phyloP scores from a whole-genome alignment of 2,888 invertebrate species.

The Brachyptera risi region DNA sequence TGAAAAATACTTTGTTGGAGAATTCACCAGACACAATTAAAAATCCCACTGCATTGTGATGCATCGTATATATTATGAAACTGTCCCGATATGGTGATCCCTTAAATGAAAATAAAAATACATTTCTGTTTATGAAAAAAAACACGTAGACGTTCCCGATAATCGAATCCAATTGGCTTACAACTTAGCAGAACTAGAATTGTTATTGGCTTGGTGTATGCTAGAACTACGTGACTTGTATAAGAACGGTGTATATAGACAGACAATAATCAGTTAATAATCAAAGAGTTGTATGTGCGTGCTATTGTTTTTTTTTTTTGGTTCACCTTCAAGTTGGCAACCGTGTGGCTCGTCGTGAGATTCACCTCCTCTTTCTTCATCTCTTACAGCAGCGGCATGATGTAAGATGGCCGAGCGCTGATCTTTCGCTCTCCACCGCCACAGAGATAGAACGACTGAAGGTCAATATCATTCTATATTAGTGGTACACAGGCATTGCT shows the following conservation, averaged over 20 bases:
- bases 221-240: slow-evolving; percentile 1
- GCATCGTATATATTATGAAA: background rate
- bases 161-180: slow-evolving; percentile 20
- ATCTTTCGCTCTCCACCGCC: background rate
- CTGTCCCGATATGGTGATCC: slow-evolving; percentile 8
- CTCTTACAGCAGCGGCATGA: background rate
- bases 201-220: slow-evolving; percentile 6
- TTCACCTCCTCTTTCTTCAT: background rate
- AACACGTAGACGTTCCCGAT: background rate
- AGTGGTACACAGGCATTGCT: slow-evolving; percentile 4
- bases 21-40: slow-evolving; percentile 2
- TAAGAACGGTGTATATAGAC: background rate
- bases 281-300: slow-evolving; percentile 15
- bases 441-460: too few relatives aligned
- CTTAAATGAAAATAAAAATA: too few relatives aligned
- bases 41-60: slow-evolving; percentile 3
- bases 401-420: slow-evolving; percentile 12
- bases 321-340: slow-evolving; percentile 17
- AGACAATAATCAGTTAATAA: slow-evolving; percentile 23
- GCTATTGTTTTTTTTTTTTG: slow-evolving; percentile 20
- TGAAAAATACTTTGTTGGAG: slow-evolving; percentile 6
- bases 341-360: background rate
- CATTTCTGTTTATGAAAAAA: too few relatives aligned
- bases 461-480: slow-evolving; percentile 16
- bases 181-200: slow-evolving; percentile 7